Evolutionary conservation across 2,113 vertebrate genomes (phyloP).

Genomic region (Pygoscelis antarcticus): DNA sequence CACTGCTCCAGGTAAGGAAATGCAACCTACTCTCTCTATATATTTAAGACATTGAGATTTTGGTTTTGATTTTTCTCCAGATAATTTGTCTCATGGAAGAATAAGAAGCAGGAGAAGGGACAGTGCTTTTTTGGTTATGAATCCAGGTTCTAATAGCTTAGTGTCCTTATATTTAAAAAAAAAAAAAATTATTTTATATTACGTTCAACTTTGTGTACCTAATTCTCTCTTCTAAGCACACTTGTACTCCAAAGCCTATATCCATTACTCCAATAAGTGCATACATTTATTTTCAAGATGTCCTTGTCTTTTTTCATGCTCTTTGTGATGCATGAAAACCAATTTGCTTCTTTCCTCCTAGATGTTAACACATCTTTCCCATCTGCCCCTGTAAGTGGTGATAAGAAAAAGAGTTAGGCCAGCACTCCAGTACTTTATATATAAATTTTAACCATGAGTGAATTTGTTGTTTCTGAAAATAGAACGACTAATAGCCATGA

Average conservation of each 20-base stretch:
- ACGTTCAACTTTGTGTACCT: not conserved
- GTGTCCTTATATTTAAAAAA: not conserved
- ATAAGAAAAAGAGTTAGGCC: not conserved
- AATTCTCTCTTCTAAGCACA: not conserved
- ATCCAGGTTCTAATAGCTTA: not conserved
- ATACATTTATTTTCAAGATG: not conserved
- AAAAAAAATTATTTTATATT: not conserved
- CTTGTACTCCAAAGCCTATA: not conserved
- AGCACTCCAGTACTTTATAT: not conserved
- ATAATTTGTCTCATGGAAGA: not conserved
- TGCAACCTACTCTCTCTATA: not conserved
- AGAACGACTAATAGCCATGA: not conserved
- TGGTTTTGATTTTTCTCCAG: not conserved
- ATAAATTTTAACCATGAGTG: not conserved
- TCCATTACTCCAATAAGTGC: not conserved
- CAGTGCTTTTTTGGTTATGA: not conserved
- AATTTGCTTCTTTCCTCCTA: not conserved
- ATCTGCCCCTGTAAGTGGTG: not conserved
- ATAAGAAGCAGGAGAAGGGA: not conserved
- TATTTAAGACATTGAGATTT: not conserved
- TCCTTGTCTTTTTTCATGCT: not conserved
- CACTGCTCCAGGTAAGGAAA: not conserved
- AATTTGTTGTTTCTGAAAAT: not conserved
- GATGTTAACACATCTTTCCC: not conserved
- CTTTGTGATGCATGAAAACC: not conserved